Base-by-base conservation (phyloP, 1,140 invertebrate genomes). In the Achroia grisella region DNA sequence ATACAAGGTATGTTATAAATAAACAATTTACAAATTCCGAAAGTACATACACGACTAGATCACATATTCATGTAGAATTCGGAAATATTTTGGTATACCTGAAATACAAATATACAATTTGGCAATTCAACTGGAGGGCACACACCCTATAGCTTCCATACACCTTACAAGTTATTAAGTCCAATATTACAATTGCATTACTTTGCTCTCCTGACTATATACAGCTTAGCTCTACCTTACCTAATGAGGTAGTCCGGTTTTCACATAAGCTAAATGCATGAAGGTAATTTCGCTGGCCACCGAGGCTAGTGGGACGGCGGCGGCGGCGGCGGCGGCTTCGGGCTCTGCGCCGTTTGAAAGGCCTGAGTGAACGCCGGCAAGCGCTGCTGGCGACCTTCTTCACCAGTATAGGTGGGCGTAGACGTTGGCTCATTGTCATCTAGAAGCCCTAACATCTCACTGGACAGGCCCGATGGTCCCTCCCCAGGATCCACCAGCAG, bases 1-100 rank as follows among this genome's bases (percentile, higher is more conserved):
- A 71, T 58, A 71, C 63, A 71, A 23, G 65, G 71, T 74, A 75
- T 55, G 62, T 69, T 82, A 82, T 71, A 77, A 81, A 79, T 84
- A 72, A 76, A 79, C 63, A 83, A 75, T 77, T 73, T 79, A 85
- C 67, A 76, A 23, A 80, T 81, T 85, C 81, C 81, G 81, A 85
- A 85, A 85, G 78, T 78, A 82, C 81, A 82, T 82, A 85, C 76
- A 82, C 65, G 81, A 82, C 81, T 85, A 82, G 81, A 85, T 82
- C 67, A 73, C 63, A 78, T 83, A 80, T 82, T 85, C 81, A 85
- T 85, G 81, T 72, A 85, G 77, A 78, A 85, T 85, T 85, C 81
- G 81, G 81, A 85, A 82, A 77, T 53, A 78, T 78, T 81, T 82
- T 80, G 74, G 75, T 82, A 82, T 79, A 75, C 65, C 68, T 67